Conservation (phyloP, 2,797 vertebrate genomes). For the Centropyge bicolor region DNA sequence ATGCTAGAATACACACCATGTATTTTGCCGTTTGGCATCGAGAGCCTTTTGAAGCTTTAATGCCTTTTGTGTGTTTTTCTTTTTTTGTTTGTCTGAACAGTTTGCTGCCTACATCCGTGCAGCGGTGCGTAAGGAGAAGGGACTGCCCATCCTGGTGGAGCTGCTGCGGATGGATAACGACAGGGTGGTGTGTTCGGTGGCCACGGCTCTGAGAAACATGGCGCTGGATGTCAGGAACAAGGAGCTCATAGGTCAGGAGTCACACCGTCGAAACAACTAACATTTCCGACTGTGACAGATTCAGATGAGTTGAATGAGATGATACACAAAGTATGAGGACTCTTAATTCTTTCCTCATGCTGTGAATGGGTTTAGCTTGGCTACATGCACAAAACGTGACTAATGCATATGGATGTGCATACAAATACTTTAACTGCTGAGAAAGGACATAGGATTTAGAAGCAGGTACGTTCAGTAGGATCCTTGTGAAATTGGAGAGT, state of each 20-base stretch:
- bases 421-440: neutral
- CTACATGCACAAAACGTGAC: neutral
- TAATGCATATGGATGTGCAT: conserved; percentile 5
- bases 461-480: neutral
- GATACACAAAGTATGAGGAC: neutral
- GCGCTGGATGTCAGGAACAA: conserved; percentile 97
- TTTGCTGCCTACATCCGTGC: conserved; percentile 97
- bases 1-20: neutral
- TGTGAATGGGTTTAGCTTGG: conserved; percentile 13
- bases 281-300: neutral
- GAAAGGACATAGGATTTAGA: neutral
- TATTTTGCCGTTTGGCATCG: neutral
- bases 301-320: neutral
- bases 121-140: conserved; percentile 97
- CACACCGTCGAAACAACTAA: neutral
- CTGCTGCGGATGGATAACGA: conserved; percentile 98
- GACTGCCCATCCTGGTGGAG: conserved; percentile 97
- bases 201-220: conserved; percentile 97
- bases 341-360: neutral
- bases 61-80: conserved; percentile 32
- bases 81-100: conserved; percentile 75
- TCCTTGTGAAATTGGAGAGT: neutral
- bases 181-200: conserved; percentile 96
- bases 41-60: conserved; percentile 34
- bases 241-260: conserved; percentile 93